phyloP scores from a whole-genome alignment of 2,797 vertebrate genomes.

The Phalloptychus januarius region DNA sequence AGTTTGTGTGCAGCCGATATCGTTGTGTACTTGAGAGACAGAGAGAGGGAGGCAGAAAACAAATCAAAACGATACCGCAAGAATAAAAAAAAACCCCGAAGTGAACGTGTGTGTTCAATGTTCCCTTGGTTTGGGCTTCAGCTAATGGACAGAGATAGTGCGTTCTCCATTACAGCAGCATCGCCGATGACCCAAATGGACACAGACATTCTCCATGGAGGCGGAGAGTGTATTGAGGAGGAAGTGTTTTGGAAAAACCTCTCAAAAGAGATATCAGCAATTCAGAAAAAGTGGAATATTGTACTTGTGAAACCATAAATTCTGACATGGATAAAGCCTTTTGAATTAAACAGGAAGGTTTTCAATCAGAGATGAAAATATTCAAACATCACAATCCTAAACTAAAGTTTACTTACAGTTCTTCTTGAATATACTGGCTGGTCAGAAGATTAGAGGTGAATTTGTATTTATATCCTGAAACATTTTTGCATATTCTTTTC shows the following conservation, averaged over 20 bases:
- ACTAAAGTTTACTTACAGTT: not conserved
- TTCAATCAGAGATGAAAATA: not conserved
- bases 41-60: slow-evolving; percentile 8
- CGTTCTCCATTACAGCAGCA: slow-evolving; percentile 34
- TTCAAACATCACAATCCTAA: not conserved
- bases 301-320: slow-evolving; percentile 6
- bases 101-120: slow-evolving; percentile 12
- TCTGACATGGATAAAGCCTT: slow-evolving; percentile 9
- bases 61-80: slow-evolving; percentile 10
- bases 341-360: not conserved
- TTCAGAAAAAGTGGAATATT: not conserved
- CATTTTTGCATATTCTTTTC: not conserved
- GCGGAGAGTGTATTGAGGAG: slow-evolving; percentile 3
- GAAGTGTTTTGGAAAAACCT: slow-evolving; percentile 31
- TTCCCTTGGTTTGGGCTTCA: slow-evolving; percentile 34
- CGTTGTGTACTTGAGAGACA: not conserved
- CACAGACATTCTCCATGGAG: slow-evolving; percentile 35
- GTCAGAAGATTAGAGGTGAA: not conserved
- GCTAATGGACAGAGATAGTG: slow-evolving; percentile 52
- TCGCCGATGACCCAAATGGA: slow-evolving; percentile 47
- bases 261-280: slow-evolving; percentile 23
- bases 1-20: not conserved
- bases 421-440: not conserved
- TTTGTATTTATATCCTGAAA: not conserved
- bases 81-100: not conserved